Base-by-base conservation (phyloP, 2,797 vertebrate genomes). In the Pangasius krempfi region DNA sequence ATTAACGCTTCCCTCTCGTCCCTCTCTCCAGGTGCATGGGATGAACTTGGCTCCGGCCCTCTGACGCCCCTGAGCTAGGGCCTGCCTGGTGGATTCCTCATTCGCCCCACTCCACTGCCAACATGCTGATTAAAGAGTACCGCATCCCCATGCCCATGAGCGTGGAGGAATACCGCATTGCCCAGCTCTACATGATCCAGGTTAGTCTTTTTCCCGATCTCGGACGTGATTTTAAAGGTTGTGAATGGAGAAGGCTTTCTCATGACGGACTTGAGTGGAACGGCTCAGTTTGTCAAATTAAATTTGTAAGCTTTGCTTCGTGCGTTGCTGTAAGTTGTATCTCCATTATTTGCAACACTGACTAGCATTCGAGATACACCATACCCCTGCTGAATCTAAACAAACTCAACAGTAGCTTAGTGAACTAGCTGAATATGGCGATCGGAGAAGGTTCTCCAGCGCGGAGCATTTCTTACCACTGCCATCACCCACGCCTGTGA, bases 151-250 rank as follows among this genome's bases (percentile, higher is more conserved):
- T 97, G 87, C 97, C 97, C 0, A 96, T 99, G 98, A 99, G 98
- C 16, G 98, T 99, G 97, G 98, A 99, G 85, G 98, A 99, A 93
- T 99, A 99, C 95, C 98, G 98, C 91, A 99, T 99, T 14, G 98
- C 98, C 1, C 98, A 99, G 96, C 97, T 99, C 87, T 99, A 99
- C 94, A 99, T 99, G 98, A 99, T 99, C 76, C 98, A 99, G 98
- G 90, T 91, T 72, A n/a, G 87, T 76, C 5, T 33, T 13, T 47
- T 44, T 37, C 25, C 27, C 27, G 25, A n/a, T 22, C 25, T 47
- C 5, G 6, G 12, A 22, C 8, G 3, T 22, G 30, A 44, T 37
- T 62, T 60, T 62, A 25, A 80, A 58, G 30, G 4, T 6, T 4
- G 25, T 18, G 12, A 30, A 52, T 9, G 20, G 33, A n/a, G 40